Percentiles rank a stretch among this genome's conserved stretches.
Conservation (phyloP, 2,113 vertebrate species). For the Junco hyemalis region DNA sequence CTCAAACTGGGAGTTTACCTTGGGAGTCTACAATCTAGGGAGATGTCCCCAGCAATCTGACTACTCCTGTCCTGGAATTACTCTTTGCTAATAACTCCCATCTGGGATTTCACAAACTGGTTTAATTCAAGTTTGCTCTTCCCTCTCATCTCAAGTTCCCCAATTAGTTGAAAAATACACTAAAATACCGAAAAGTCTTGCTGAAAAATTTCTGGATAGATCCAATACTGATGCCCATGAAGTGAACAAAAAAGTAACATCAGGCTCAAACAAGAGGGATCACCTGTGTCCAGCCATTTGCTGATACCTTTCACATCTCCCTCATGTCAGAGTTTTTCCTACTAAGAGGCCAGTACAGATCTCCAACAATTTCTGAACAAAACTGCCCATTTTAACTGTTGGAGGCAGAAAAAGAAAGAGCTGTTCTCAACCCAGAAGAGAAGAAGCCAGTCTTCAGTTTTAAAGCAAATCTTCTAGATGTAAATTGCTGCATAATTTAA, state of each 20-base stretch:
- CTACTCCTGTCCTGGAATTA: neutral
- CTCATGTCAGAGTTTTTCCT: neutral
- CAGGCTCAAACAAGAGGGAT: neutral
- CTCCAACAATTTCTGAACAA: neutral
- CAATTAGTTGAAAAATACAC: neutral
- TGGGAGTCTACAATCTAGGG: neutral
- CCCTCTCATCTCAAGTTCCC: neutral
- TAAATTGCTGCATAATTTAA: conserved; percentile 71
- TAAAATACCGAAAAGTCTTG: neutral
- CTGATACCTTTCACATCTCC: neutral
- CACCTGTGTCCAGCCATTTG: neutral
- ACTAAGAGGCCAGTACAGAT: neutral
- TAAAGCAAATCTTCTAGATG: conserved; percentile 46
- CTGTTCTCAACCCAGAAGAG: neutral
- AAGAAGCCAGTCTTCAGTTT: conserved; percentile 31
- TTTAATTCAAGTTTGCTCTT: neutral
- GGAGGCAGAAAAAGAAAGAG: neutral
- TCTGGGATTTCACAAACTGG: neutral
- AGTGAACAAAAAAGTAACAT: neutral
- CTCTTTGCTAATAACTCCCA: neutral
- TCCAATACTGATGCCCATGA: neutral
- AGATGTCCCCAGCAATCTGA: neutral
- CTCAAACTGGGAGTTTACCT: neutral
- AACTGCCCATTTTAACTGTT: neutral
- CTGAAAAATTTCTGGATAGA: neutral